These are phyloP conservation scores for Conistra vaccinii DNA, from an alignment of 2,888 invertebrate genomes.

Conservation along the genomic window DNA sequence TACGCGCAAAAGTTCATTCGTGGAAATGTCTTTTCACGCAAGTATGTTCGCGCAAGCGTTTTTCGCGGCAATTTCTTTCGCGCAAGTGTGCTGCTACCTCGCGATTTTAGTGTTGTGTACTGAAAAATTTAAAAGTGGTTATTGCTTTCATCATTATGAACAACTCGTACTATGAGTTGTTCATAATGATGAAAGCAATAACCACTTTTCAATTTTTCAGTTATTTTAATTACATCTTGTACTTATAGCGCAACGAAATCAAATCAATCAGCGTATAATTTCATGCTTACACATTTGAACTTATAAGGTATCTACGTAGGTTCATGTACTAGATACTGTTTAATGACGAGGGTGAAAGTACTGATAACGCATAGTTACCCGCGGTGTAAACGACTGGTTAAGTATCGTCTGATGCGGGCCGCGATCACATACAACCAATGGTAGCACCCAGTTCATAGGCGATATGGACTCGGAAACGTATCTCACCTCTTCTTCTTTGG, in stretches of 20 bases:
- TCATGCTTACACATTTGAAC: background rate
- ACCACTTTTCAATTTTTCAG: background rate
- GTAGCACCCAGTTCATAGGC: background rate
- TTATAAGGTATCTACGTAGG: background rate
- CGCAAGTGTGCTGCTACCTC: too few species aligned
- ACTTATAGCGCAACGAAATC: background rate
- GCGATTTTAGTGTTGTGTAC: background rate
- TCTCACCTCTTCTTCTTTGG: constrained; percentile 5
- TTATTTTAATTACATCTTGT: background rate
- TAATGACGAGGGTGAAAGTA: constrained; percentile 50
- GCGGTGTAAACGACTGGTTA: background rate
- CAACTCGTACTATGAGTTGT: background rate
- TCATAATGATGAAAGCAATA: background rate
- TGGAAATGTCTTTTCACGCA: too few species aligned
- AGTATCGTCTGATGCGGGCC: constrained; percentile 47
- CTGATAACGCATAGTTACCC: constrained; percentile 35
- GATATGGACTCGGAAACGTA: background rate
- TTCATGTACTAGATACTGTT: background rate
- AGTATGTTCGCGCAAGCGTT: too few species aligned
- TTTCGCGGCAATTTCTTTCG: too few species aligned
- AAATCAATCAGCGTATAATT: background rate
- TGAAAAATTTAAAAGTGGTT: too few species aligned
- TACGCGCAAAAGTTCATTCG: too few species aligned
- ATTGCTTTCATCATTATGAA: too few species aligned
- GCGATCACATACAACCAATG: background rate